Conservation (phyloP, 2,888 invertebrate genomes). For the Dynastes tityus region DNA sequence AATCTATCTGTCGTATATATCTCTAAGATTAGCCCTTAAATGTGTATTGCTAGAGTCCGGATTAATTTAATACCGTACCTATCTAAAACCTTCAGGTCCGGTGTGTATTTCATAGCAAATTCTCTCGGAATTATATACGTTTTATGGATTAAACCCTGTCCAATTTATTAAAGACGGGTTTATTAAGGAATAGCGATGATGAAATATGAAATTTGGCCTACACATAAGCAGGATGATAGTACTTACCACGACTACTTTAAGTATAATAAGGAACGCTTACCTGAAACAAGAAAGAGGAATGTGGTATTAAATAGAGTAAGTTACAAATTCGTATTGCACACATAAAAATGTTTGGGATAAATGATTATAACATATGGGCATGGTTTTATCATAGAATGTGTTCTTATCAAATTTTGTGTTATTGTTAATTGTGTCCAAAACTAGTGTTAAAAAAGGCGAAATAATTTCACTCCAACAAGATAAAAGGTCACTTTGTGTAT, state of each 20-base stretch:
- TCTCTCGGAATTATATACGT: slow-evolving; percentile 20
- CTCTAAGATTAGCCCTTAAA: slow-evolving; percentile 36
- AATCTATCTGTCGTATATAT: slow-evolving; percentile 26
- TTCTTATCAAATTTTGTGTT: too few relatives aligned
- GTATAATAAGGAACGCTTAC: slow-evolving; percentile 4
- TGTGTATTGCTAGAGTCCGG: slow-evolving; percentile 16
- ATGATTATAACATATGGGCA: too few relatives aligned
- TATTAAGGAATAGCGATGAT: slow-evolving; percentile 17
- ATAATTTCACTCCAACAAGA: too few relatives aligned
- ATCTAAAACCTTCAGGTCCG: slow-evolving; percentile 24
- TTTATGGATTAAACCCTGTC: slow-evolving; percentile 20
- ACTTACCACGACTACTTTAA: slow-evolving; percentile 1
- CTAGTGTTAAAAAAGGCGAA: too few relatives aligned
- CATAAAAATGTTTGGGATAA: too few relatives aligned
- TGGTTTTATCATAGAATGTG: too few relatives aligned
- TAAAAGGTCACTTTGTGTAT: too few relatives aligned
- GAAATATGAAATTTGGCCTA: neutral
- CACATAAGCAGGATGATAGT: too few relatives aligned
- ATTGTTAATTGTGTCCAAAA: too few relatives aligned
- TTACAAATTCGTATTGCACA: too few relatives aligned
- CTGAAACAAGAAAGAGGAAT: slow-evolving; percentile 5
- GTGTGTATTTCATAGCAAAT: slow-evolving; percentile 31
- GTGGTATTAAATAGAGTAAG: too few relatives aligned
- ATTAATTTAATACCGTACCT: slow-evolving; percentile 32
- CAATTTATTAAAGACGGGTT: slow-evolving; percentile 3